Base-by-base conservation (phyloP, 2,797 vertebrate genomes). In the Fistularia tabacaria region DNA sequence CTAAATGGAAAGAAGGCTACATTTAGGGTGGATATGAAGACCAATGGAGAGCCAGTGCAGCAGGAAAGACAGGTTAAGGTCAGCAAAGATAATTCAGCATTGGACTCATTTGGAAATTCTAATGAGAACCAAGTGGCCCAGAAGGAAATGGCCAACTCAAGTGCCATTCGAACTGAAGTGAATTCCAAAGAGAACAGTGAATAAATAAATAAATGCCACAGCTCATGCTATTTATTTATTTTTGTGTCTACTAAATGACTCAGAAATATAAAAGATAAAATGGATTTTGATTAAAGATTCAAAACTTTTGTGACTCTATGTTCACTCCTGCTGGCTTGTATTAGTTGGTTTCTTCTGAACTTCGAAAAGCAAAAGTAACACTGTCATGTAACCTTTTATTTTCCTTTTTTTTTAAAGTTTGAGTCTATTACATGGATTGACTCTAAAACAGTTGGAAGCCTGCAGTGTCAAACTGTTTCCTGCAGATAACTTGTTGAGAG, bases 1-100 rank as follows among this genome's bases (percentile, higher is more conserved):
- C 64, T 94, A 58, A 95, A 96, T 0, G 92, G 93, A 14, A 87
- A 86, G 69, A 88, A 92, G 73, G 66, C 87, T 59, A 72, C 88
- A 67, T 92, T 91, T 10, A 91, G 87, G 73, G 84, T 85, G 36
- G 51, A 67, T 15, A 48, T 40, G 7, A 62, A 76, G 25, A 59
- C 60, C 11, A 59, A 76, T 11, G 59, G 46, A 50, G 73, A 52
- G 3, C 39, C n/a, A 0, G 44, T 14, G 49, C 73, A 59, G 49
- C 61, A 64, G 56, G 59, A 73, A 12, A 50, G 49, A 45, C 47
- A 25, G 25, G 60, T 47, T 36, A 37, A 54, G 47, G 61, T 58
- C 62, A 38, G 57, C 38, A 46, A 73, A 48, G 69, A 38, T 41
- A 14, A 40, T 49, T 59, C 64, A 59, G 58, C 54, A 49, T 54